Percentiles rank a stretch among this genome's conserved stretches.
Evolutionary conservation across 2,113 vertebrate species (phyloP).

Genomic region (Rhadina sibilatrix): DNA sequence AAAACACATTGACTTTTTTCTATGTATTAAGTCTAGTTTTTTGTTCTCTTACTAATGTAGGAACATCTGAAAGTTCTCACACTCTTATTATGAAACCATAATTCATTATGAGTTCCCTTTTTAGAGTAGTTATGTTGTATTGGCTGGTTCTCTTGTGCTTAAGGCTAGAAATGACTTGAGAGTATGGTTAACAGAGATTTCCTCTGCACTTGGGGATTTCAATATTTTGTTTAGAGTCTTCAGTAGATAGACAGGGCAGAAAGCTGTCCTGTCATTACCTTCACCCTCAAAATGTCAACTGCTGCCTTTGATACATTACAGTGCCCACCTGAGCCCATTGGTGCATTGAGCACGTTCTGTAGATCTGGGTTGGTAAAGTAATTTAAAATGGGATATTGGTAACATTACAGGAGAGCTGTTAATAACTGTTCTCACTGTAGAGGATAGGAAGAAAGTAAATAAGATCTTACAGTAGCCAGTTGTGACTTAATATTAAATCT

Average conservation of each 20-base stretch:
- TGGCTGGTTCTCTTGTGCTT: not conserved
- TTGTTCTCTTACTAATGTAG: not conserved
- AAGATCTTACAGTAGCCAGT: not conserved
- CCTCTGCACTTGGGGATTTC: not conserved
- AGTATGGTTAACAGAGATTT: not conserved
- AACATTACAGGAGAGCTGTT: not conserved
- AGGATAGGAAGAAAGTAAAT: not conserved
- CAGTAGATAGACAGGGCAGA: not conserved
- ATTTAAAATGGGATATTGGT: not conserved
- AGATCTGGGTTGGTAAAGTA: not conserved
- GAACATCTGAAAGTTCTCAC: not conserved
- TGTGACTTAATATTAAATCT: not conserved
- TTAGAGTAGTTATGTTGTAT: not conserved
- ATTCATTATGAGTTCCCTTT: not conserved
- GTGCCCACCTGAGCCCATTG: not conserved
- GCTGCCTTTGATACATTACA: not conserved
- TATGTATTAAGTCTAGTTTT: not conserved
- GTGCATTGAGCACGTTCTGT: not conserved
- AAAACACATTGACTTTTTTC: not conserved
- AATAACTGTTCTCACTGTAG: not conserved
- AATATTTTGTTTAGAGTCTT: not conserved
- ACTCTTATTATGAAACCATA: not conserved
- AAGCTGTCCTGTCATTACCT: not conserved
- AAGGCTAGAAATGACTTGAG: not conserved
- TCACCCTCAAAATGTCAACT: not conserved